Conservation (phyloP, 2,888 invertebrate genomes). For the Glaucopsyche alexis region DNA sequence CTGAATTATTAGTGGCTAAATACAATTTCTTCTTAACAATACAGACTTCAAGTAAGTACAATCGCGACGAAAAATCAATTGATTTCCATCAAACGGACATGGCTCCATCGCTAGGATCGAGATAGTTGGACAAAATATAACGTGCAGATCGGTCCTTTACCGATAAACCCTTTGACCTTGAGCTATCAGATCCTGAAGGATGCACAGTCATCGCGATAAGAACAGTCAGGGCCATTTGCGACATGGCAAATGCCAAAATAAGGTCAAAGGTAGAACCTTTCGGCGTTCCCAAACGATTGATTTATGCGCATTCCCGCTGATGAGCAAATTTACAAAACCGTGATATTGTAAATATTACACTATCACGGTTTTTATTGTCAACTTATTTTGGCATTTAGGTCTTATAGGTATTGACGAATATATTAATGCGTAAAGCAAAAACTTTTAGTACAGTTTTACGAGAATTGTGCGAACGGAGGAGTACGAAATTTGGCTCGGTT, state of each 20-base stretch:
- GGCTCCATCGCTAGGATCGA: neutral
- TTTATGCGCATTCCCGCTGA: conserved; percentile 66
- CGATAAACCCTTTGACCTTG: conserved; percentile 36
- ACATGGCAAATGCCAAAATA: conserved; percentile 77
- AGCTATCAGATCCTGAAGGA: conserved; percentile 37
- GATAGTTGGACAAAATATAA: conserved; percentile 22
- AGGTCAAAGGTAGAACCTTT: conserved; percentile 71
- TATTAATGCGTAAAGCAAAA: no score
- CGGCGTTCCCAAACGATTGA: conserved; percentile 55
- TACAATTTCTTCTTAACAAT: no score
- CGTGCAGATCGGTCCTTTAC: conserved; percentile 23
- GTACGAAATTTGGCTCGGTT: no score
- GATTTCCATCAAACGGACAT: conserved; percentile 8
- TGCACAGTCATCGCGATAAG: conserved; percentile 47
- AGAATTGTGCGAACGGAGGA: no score
- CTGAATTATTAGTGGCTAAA: no score
- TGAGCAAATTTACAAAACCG: conserved; percentile 40
- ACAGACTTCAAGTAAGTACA: neutral
- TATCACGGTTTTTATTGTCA: no score
- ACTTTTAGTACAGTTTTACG: no score
- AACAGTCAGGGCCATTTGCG: conserved; percentile 67
- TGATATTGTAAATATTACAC: no score
- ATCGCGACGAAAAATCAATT: neutral
- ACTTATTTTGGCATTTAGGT: neutral
- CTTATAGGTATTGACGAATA: no score